Percentiles rank a stretch among this genome's conserved stretches.
phyloP scores from a whole-genome alignment of 2,888 invertebrate genomes.

The Fragum sueziense region DNA sequence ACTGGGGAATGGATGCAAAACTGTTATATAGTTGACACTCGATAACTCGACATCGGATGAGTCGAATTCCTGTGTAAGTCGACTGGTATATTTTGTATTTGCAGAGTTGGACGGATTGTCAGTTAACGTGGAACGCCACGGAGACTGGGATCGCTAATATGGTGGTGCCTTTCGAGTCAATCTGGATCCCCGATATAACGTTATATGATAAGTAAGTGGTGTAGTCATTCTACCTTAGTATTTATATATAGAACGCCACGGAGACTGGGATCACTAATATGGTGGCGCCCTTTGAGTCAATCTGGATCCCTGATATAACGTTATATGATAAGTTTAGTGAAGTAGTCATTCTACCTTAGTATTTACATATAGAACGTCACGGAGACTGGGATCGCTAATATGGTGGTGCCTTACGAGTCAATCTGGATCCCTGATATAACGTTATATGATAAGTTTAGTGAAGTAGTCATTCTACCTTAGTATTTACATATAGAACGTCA shows the following conservation, averaged over 20 bases:
- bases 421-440: conserved; percentile 69
- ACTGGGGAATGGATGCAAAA: no score
- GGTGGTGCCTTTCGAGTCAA: conserved; percentile 50
- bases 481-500: conserved; percentile 67
- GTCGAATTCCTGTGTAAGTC: background rate
- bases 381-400: conserved; percentile 49
- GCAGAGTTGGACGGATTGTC: conserved; percentile 66
- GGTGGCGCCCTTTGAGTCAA: conserved; percentile 50
- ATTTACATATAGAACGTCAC: conserved; percentile 67
- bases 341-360: no score
- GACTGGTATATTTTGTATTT: conserved; percentile 1
- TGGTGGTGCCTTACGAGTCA: conserved; percentile 55
- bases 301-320: conserved; percentile 68
- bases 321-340: conserved; percentile 70
- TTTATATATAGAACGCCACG: conserved; percentile 65
- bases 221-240: no score
- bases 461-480: no score
- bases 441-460: conserved; percentile 69
- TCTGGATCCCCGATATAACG: conserved; percentile 68
- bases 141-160: conserved; percentile 55
- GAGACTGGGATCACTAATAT: conserved; percentile 55
- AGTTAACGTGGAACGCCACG: conserved; percentile 61
- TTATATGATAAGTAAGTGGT: conserved; percentile 66
- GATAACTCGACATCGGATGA: background rate
- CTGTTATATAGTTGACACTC: background rate